A percentile compares a stretch with the other conserved stretches of the same genome.
phyloP scores from a whole-genome alignment of 2,888 invertebrate species.

The Tiliacea aurago region DNA sequence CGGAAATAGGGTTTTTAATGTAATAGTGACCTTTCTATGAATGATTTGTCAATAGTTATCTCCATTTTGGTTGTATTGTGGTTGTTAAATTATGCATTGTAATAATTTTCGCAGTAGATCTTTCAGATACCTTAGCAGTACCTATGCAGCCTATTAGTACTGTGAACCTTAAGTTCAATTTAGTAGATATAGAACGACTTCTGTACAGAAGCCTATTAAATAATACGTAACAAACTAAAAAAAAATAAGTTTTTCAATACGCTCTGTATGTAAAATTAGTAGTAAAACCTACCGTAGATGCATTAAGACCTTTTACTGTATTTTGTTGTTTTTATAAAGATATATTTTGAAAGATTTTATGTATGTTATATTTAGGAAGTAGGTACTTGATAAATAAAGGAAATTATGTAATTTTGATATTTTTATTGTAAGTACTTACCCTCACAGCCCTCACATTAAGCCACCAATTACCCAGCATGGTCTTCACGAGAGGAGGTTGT shows the following conservation, averaged over 20 bases:
- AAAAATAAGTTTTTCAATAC: neutral
- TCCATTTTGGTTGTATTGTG: neutral
- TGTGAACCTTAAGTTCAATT: slow-evolving; percentile 23
- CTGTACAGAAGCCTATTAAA: neutral
- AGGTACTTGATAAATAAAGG: slow-evolving; percentile 49
- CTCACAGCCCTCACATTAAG: neutral
- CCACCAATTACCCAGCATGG: neutral
- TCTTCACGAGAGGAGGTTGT: neutral
- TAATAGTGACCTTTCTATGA: neutral
- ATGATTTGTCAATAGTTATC: neutral
- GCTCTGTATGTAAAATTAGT: neutral
- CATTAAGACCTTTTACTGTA: slow-evolving; percentile 22
- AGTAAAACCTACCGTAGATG: slow-evolving; percentile 8
- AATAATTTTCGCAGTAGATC: neutral
- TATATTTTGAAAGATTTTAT: slow-evolving; percentile 55
- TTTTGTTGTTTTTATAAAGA: slow-evolving; percentile 46
- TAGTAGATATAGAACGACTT: slow-evolving; percentile 10
- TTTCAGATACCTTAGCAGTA: slow-evolving; percentile 1
- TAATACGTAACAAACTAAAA: slow-evolving; percentile 4
- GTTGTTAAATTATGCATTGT: slow-evolving; percentile 12
- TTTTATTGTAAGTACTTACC: neutral
- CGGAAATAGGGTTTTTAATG: neutral
- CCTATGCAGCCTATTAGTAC: neutral
- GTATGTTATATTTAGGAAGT: slow-evolving; percentile 52
- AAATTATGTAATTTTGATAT: slow-evolving; percentile 15